A percentile compares a stretch with the other conserved stretches of the same genome.
phyloP scores from a whole-genome alignment of 2,888 invertebrate species.

The Cryptocheilus praepositus region DNA sequence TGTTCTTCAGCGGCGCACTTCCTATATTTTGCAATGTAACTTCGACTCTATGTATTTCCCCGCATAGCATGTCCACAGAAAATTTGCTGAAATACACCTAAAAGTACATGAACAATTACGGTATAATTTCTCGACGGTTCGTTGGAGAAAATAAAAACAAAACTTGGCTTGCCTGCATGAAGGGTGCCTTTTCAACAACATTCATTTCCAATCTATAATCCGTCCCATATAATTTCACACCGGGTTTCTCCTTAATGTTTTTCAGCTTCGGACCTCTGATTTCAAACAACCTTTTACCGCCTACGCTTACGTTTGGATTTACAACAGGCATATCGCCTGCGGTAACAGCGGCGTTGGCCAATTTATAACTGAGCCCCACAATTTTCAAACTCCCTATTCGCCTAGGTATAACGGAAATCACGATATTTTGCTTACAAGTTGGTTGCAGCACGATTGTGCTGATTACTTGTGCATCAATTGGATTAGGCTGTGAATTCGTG shows the following conservation, averaged over 20 bases:
- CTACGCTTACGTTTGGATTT: conserved; percentile 74
- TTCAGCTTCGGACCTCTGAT: conserved; percentile 79
- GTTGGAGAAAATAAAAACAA: background rate
- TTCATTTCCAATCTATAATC: conserved; percentile 85
- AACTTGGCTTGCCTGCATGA: conserved; percentile 81
- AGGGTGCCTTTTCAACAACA: conserved; percentile 87
- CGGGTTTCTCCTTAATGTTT: conserved; percentile 76
- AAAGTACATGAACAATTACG: conserved; percentile 40
- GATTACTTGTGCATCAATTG: conserved; percentile 79
- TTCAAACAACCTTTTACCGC: conserved; percentile 79
- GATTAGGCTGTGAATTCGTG: conserved; percentile 31
- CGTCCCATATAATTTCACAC: conserved; percentile 75
- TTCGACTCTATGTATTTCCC: conserved; percentile 83
- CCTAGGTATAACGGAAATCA: conserved; percentile 84
- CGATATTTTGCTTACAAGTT: conserved; percentile 79
- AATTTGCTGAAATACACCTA: conserved; percentile 85
- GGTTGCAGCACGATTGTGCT: conserved; percentile 79
- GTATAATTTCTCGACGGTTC: background rate
- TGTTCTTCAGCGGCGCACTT: conserved; percentile 79
- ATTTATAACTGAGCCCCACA: conserved; percentile 84
- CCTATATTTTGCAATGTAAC: conserved; percentile 84
- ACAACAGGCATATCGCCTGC: conserved; percentile 51
- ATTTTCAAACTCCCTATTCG: conserved; percentile 84
- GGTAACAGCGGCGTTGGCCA: conserved; percentile 68
- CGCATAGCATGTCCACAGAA: conserved; percentile 81